Evolutionary conservation across 2,888 invertebrate genomes (phyloP), one percentile per base, ranked within the genome.

Genomic region (Macropis europaea): DNA sequence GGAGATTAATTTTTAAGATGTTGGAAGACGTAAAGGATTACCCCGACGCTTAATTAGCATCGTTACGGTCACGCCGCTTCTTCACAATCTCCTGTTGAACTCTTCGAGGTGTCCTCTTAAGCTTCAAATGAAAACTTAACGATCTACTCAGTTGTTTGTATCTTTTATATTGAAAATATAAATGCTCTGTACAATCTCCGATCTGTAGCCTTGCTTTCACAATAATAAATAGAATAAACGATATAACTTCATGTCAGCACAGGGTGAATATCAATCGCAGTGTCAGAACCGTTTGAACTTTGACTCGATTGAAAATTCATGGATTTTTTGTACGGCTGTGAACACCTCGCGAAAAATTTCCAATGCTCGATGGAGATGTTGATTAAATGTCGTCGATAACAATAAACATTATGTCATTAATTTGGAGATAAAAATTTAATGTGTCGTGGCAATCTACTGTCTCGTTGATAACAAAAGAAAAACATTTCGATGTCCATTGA

Each of bases 1-100:
- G 75, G 73, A 78, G 87, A 87, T 87, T 83, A 86, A 83, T 84
- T 82, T 81, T 72, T 76, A 77, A 80, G 84, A 77, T 79, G 78
- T 72, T 48, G 52, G 34, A 60, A 76, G 62, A 48, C 57, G 68
- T 57, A 68, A 77, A 71, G 77, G 81, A 81, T 82, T 73, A 79
- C 11, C 54, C 26, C 11, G 42, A 43, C 47, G 40, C 50, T 76
- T 77, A 78, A 77, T 82, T 79, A 77, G 52, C 61, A 24, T 54
- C 61, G 59, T 48, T 11, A 64, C 66, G 47, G 75, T 77, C 67
- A 75, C 75, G 77, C 70, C 38, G 56, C 34, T 50, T 38, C 53
- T 42, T 52, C 42, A 17, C 2, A 24, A 1, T 36, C 30, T 3
- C 11, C 1, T 7, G 6, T 22, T 9, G 13, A 7, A 5, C 22